Base-by-base conservation (phyloP, 1,140 invertebrate genomes). In the Zeugodacus cucurbitae region DNA sequence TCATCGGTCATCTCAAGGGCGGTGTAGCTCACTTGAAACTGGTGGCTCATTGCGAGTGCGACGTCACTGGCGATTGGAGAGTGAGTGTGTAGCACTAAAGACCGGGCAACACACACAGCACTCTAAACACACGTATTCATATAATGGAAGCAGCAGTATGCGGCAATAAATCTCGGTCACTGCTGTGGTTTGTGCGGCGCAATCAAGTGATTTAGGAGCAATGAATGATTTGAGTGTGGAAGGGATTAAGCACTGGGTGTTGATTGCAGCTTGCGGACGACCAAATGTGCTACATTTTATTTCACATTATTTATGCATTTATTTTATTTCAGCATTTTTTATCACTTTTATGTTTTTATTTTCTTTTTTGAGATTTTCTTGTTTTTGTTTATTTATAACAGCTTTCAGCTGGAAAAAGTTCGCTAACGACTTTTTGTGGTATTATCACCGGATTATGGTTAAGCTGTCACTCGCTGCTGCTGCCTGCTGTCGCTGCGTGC, bases 1-100 rank as follows among this genome's bases (percentile, higher is more conserved):
- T 93, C 91, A 90, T 93, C 93, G 89, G 92, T 92, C 92, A 92
- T 93, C 90, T 90, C 91, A 90, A 93, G 89, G 89, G 93, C 91
- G 90, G 91, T 92, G 87, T 93, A 93, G 89, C 91, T 93, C 48
- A 93, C 93, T 90, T 93, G 90, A 88, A 93, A 92, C 87, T 93
- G 93, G 57, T 93, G 92, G 90, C 91, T 92, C 92, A 93, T 93
- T 89, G 91, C 91, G 88, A n/a, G 20, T 59, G 85, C 48, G 58
- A 62, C 6, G n/a, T 26, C n/a, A 3, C 20, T 22, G 14, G n/a
- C 1, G 7, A n/a, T n/a, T 48, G 14, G 41, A 44, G 32, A 22
- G 37, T 44, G 17, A 22, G 20, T 74, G 22, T 67, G 62, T 74
- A 37, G 67, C 67, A 34, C 34, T 37, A 17, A 74, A 20, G 29